Evolutionary conservation across 1,140 invertebrate species (phyloP), one percentile per base, ranked within the genome.

Genomic region (Drepana arcuata): DNA sequence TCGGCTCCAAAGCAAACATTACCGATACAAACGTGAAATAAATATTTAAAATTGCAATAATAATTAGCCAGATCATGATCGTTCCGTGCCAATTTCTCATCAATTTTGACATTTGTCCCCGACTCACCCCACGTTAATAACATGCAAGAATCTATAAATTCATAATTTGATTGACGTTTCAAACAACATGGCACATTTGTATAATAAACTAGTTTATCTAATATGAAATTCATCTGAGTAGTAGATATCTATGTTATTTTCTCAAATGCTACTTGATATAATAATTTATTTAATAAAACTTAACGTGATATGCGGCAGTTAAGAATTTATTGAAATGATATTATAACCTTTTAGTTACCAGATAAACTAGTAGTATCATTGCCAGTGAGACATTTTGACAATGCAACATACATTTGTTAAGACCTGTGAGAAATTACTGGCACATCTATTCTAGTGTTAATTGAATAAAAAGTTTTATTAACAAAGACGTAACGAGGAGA

Each of bases 91-190:
- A 68, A 72, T 73, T 63, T 59, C 48, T 29, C 52, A 52, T 65
- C 62, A 65, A 64, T 58, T 56, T 54, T 60, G 54, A 59, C 48
- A 52, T 45, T 43, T 51, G 43, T 49, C 59, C 54, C 53, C 14
- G 24, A 36, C 31, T 31, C n/a, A n/a, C 12, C 23, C 34, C 12
- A 27, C 10, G 15, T 14, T 41, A 48, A 61, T 59, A 49, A 65
- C 51, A 24, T 16, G 42, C 28, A 41, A n/a, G n/a, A 41, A 47
- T 47, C 45, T 42, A 56, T 51, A 65, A 64, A 63, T 64, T 67
- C 37, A 60, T 49, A 59, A 59, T 44, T 59, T 74, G 75, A 80
- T 77, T 80, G 75, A 74, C 72, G 48, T 59, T 57, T 59, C 48
- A 46, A 41, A 25, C 13, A n/a, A 60, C 47, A 50, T 42, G 44